phyloP scores from a whole-genome alignment of 1,140 invertebrate species.

The Drosophila punjabiensis region DNA sequence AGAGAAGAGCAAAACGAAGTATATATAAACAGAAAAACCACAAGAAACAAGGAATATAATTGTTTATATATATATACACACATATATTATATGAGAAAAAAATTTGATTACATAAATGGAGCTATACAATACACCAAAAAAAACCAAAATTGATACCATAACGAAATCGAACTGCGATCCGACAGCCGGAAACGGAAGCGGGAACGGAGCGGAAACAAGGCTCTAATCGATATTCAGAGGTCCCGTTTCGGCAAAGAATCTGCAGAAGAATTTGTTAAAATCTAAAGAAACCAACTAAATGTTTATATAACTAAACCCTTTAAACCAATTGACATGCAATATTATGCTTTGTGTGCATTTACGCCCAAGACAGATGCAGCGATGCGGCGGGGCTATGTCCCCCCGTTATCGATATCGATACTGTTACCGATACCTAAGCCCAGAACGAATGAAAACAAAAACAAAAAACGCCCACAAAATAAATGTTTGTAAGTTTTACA shows the following conservation, averaged over 20 bases:
- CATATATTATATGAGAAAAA: conserved; percentile 75
- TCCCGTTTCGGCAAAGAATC: conserved; percentile 12
- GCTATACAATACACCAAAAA: conserved; percentile 75
- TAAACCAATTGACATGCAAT: conserved; percentile 70
- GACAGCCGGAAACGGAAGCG: conserved; percentile 16
- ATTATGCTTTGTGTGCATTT: conserved; percentile 83
- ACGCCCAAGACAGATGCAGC: conserved; percentile 41
- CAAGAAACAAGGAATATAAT: conserved; percentile 74
- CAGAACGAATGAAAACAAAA: conserved; percentile 34
- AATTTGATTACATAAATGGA: conserved; percentile 82
- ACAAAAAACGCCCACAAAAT: conserved; percentile 61
- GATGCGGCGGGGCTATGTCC: conserved; percentile 43
- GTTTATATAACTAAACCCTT: conserved; percentile 75
- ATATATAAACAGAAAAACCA: conserved; percentile 55
- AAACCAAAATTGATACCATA: conserved; percentile 51
- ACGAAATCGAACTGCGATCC: conserved; percentile 42
- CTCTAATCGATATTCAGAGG: conserved; percentile 23
- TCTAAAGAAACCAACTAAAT: conserved; percentile 62
- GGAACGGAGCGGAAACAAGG: background rate
- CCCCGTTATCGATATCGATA: conserved; percentile 45
- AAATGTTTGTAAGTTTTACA: conserved; percentile 80
- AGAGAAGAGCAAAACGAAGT: conserved; percentile 36
- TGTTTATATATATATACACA: conserved; percentile 79
- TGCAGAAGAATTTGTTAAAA: conserved; percentile 70
- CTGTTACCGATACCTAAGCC: conserved; percentile 43